Base-by-base conservation (phyloP, 2,888 invertebrate species). In the Nemapogon koenigi region DNA sequence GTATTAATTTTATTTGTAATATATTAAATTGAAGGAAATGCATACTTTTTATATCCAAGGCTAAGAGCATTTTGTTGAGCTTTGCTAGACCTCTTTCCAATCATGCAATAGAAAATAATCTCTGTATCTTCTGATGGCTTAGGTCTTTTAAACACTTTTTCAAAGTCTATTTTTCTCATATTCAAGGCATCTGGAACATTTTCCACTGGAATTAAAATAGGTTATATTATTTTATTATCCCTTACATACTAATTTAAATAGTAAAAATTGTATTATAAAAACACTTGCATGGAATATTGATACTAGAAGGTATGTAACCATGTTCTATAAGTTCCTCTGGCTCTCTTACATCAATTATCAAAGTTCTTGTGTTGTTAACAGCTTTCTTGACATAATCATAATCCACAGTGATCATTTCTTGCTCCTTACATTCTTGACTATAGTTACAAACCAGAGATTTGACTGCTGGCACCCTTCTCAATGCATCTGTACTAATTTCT, bases 261-360 rank as follows among this genome's bases (percentile, higher is more conserved):
- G n/a, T n/a, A n/a, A n/a, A n/a, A n/a, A n/a, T n/a, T n/a, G n/a
- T n/a, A n/a, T n/a, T n/a, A n/a, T n/a, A n/a, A n/a, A n/a, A 35
- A 35, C 38, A 69, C 82, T 81, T 79, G 86, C 90, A 73, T 48
- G 90, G 90, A 59, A 91, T 89, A 53, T 90, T 89, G 37, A 90
- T 81, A 52, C 88, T 88, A 38, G 84, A 84, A 25, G 90, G 90
- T 42, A 91, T 83, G 51, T 78, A 71, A 2, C 91, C 90, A 47
- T 84, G 83, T 54, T 88, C 85, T 43, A 80, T 62, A 7, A 91
- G 60, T 65, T 91, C 91, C 8, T 81, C 62, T 18, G 88, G 87
- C 55, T 90, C 89, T 46, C 91, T 83, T 0, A 91, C 90, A 72
- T 91, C 91, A 43, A 93, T 81, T 16, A 91, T 80, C 11, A 87